phyloP scores from a whole-genome alignment of 2,888 invertebrate genomes.

The Epinotia bilunana region DNA sequence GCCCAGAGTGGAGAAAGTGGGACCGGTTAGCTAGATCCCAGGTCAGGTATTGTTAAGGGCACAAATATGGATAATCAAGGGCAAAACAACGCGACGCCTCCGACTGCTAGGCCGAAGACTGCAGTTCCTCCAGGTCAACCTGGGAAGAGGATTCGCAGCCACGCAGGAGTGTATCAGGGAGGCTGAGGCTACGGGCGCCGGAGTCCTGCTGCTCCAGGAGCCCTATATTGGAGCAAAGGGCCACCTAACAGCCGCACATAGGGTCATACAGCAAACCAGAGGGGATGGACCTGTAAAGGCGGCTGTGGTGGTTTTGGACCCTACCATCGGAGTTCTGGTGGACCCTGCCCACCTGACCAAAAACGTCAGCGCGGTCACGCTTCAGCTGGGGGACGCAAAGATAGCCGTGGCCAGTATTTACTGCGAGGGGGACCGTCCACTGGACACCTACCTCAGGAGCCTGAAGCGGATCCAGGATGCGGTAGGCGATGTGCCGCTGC shows the following conservation, averaged over 20 bases:
- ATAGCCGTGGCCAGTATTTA: not conserved
- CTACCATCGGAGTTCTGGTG: not conserved
- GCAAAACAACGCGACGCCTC: too few species aligned
- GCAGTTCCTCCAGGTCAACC: not conserved
- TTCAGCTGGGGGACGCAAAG: not conserved
- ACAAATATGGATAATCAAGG: too few species aligned
- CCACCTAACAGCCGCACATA: not conserved
- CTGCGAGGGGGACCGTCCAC: not conserved
- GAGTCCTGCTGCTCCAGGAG: not conserved
- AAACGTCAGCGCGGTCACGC: not conserved
- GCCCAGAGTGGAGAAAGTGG: not conserved
- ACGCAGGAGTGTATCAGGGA: not conserved
- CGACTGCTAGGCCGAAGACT: too few species aligned
- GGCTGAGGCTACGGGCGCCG: not conserved
- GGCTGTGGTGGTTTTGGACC: slow-evolving; percentile 13
- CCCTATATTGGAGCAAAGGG: slow-evolving; percentile 31
- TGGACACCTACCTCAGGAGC: not conserved
- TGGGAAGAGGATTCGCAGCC: not conserved
- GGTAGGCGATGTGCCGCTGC: too few species aligned
- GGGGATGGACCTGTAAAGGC: slow-evolving; percentile 11
- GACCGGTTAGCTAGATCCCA: not conserved
- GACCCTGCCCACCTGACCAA: slow-evolving; percentile 3
- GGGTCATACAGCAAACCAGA: slow-evolving; percentile 2
- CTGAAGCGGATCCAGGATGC: not conserved
- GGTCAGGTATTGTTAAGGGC: not conserved